Evolutionary conservation across 1,140 invertebrate genomes (phyloP).

Genomic region (Patella vulgata): DNA sequence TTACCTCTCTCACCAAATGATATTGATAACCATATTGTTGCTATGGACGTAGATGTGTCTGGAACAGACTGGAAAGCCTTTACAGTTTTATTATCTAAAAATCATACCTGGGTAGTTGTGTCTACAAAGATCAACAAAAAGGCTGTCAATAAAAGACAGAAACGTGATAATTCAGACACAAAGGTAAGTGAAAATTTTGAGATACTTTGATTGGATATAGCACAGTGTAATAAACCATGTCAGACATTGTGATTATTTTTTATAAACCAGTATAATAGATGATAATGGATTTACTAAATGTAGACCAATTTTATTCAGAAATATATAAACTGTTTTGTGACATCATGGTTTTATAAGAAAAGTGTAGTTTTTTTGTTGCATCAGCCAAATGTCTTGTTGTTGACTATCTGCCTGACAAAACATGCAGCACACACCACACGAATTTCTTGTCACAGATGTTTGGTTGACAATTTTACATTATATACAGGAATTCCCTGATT

Average conservation of each 20-base stretch:
- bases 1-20: not conserved
- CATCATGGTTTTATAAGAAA: conserved; percentile 3
- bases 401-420: too few species aligned
- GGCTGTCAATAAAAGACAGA: not conserved
- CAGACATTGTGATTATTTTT: not conserved
- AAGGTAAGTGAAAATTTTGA: not conserved
- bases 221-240: conserved; percentile 5
- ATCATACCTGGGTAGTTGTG: not conserved
- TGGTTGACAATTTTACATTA: too few species aligned
- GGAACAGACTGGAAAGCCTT: conserved; percentile 6
- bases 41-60: conserved; percentile 6
- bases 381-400: too few species aligned
- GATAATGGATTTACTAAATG: not conserved
- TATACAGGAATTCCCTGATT: too few species aligned
- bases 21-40: not conserved
- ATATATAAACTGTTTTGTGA: conserved; percentile 2
- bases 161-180: not conserved
- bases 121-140: not conserved
- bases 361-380: conserved; percentile 23
- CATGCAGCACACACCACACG: too few species aligned
- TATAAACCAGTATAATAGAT: too few species aligned
- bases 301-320: conserved; percentile 1
- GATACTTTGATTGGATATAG: not conserved
- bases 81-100: not conserved
- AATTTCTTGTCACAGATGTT: too few species aligned